Conservation (phyloP, 2,888 invertebrate species). For the Idaea dimidiata region DNA sequence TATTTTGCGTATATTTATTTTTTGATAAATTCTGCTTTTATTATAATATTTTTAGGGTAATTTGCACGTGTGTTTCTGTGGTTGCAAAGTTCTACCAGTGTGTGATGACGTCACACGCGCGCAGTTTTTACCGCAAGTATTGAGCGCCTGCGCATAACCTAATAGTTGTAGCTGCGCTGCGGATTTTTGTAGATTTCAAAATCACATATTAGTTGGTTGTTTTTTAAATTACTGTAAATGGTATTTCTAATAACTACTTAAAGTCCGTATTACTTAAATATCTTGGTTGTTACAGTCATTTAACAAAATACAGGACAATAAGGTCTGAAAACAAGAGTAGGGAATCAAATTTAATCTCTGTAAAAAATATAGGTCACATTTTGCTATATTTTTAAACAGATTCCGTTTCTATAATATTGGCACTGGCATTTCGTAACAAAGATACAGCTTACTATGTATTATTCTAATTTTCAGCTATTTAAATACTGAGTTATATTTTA, state of each 20-base stretch:
- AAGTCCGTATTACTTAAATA: no score
- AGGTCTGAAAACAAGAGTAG: no score
- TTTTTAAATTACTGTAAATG: neutral
- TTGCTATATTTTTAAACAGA: no score
- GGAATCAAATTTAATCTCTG: no score
- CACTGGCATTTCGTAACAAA: no score
- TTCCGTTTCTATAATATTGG: no score
- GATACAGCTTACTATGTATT: no score
- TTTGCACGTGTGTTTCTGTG: constrained; percentile 27
- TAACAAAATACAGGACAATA: neutral
- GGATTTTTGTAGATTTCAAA: neutral
- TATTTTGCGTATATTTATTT: constrained; percentile 45
- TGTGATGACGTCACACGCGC: constrained; percentile 5
- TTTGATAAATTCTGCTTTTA: constrained; percentile 42
- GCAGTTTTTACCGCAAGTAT: constrained; percentile 2
- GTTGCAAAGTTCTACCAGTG: constrained; percentile 22
- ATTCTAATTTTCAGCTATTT: no score
- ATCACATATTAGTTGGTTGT: constrained; percentile 5
- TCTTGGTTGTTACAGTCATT: constrained; percentile 5
- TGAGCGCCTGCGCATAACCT: neutral
- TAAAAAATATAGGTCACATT: no score
- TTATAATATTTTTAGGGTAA: constrained; percentile 24
- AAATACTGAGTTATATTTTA: no score
- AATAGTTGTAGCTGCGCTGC: neutral
- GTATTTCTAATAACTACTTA: no score